Conservation (phyloP, 1,140 invertebrate species). For the Saccostrea cuccullata region DNA sequence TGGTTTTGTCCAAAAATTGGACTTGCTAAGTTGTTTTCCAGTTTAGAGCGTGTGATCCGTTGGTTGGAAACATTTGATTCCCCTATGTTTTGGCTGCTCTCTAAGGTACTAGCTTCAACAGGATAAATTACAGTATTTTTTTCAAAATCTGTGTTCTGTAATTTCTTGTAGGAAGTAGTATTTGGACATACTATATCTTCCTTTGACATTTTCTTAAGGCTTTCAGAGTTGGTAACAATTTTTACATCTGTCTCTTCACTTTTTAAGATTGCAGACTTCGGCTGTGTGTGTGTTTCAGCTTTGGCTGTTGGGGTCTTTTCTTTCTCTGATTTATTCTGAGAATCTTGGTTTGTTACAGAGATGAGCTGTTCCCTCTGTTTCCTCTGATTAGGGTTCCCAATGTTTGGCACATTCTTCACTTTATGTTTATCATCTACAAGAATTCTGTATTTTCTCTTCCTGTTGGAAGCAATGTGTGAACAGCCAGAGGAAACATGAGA, state of each 20-base stretch:
- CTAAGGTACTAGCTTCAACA: neutral
- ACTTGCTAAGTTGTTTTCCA: neutral
- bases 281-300: neutral
- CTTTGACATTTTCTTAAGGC: neutral
- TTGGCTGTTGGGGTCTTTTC: neutral
- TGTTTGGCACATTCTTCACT: neutral
- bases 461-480: neutral
- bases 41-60: neutral
- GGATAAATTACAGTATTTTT: neutral
- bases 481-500: constrained; percentile 39
- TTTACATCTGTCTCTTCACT: neutral
- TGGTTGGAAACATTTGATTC: neutral
- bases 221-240: neutral
- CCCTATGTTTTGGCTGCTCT: neutral
- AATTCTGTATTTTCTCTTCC: neutral
- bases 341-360: neutral
- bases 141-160: neutral
- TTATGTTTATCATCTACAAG: neutral
- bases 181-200: neutral
- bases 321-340: neutral
- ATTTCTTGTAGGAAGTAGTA: neutral
- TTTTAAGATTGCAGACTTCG: neutral
- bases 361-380: neutral
- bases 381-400: neutral
- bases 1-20: neutral